A percentile compares a stretch with the other conserved stretches of the same genome.
These are phyloP conservation scores for Synodontis membranacea DNA, from an alignment of 2,113 vertebrate species.

Conservation along the genomic window DNA sequence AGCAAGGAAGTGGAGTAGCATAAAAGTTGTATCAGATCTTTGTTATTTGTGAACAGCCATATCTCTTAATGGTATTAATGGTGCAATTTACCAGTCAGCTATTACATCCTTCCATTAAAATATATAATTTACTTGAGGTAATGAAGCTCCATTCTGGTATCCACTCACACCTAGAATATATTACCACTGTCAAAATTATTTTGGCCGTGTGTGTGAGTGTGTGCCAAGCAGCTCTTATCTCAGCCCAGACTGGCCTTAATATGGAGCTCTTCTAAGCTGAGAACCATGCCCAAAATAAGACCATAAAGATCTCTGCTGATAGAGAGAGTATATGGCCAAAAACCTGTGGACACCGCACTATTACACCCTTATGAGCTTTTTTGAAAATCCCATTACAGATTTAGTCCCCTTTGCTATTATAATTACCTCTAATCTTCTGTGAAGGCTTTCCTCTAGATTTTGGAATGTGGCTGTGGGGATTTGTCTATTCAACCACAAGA, in stretches of 20 bases:
- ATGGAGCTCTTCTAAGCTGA: no score
- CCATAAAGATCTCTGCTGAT: neutral
- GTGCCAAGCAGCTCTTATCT: neutral
- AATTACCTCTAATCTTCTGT: no score
- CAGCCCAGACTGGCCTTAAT: no score
- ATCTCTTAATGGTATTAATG: conserved; percentile 89
- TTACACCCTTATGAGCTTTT: no score
- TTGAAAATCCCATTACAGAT: no score
- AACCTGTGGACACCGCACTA: no score
- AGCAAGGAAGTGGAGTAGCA: conserved; percentile 63
- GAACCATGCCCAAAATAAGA: no score
- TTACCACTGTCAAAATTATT: neutral
- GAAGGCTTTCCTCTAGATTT: no score
- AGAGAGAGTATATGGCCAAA: no score
- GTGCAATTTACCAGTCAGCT: conserved; percentile 84
- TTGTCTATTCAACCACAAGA: no score
- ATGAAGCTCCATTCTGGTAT: conserved; percentile 58
- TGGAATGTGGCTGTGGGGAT: no score
- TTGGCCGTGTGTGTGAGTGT: neutral
- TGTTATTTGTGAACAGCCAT: conserved; percentile 66
- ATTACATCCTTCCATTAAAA: conserved; percentile 86
- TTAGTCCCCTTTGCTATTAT: no score
- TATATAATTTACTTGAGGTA: conserved; percentile 74
- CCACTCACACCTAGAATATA: neutral
- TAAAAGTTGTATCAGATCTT: conserved; percentile 76